These are phyloP conservation scores for Bradypodion pumilum DNA, from an alignment of 2,797 vertebrate genomes.

Conservation along the genomic window DNA sequence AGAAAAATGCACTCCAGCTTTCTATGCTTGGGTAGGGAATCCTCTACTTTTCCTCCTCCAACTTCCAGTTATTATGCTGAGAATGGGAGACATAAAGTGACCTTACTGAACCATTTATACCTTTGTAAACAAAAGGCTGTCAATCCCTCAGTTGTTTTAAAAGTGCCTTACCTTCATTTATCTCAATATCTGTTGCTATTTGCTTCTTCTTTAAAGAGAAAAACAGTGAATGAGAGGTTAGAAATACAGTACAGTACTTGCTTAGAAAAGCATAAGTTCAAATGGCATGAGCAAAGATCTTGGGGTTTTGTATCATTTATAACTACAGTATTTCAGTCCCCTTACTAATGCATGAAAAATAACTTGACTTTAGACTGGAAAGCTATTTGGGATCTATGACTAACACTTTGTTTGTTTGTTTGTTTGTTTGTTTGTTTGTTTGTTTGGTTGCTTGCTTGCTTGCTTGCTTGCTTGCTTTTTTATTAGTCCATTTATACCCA, in stretches of 20 bases:
- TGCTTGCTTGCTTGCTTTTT: too few species aligned
- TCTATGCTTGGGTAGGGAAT: conserved; percentile 35
- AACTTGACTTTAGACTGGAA: background rate
- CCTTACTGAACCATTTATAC: background rate
- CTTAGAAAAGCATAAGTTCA: background rate
- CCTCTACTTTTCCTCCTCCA: conserved; percentile 27
- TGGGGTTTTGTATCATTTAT: background rate
- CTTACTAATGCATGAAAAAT: background rate
- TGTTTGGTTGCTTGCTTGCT: too few species aligned
- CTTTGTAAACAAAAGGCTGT: background rate
- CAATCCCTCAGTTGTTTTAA: background rate
- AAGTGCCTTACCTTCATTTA: background rate
- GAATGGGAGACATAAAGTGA: background rate
- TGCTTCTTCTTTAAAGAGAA: background rate
- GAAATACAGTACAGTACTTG: too few species aligned
- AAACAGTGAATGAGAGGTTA: background rate
- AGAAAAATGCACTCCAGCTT: conserved; percentile 48
- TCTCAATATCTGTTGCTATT: background rate
- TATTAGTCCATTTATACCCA: too few species aligned
- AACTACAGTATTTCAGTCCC: background rate
- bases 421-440: too few species aligned
- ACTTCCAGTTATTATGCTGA: background rate
- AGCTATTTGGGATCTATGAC: background rate
- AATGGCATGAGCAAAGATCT: background rate
- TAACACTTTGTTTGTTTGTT: too few species aligned